Conservation (phyloP, 1,140 invertebrate genomes). For the Drosophila tropicalis region DNA sequence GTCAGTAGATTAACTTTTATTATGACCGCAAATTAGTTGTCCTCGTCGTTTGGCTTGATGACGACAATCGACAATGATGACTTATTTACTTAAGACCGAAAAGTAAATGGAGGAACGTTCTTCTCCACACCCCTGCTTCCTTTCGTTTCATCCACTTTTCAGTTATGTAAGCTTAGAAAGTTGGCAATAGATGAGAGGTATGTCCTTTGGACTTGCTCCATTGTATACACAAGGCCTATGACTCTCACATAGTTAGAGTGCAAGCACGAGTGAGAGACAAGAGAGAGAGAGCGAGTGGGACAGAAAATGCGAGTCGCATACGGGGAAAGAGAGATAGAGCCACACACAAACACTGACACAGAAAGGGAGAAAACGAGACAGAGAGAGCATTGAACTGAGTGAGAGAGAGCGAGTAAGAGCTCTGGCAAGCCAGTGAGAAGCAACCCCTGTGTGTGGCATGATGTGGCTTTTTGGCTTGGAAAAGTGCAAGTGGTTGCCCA, state of each 20-base stretch:
- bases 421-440: slow-evolving; percentile 28
- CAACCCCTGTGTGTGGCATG: slow-evolving; percentile 59
- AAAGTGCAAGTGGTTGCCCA: slow-evolving; percentile 65
- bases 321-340: slow-evolving; percentile 8
- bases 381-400: too few species aligned
- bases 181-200: slow-evolving; percentile 13
- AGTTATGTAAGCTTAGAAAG: slow-evolving; percentile 59
- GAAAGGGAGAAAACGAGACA: slow-evolving; percentile 21
- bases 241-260: slow-evolving; percentile 13
- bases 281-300: neutral
- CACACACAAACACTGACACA: slow-evolving; percentile 18
- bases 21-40: slow-evolving; percentile 83
- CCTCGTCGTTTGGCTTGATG: slow-evolving; percentile 72
- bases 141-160: neutral
- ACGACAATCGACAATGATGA: slow-evolving; percentile 81
- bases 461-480: slow-evolving; percentile 49
- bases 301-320: slow-evolving; percentile 3
- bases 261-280: neutral
- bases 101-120: slow-evolving; percentile 39
- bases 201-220: slow-evolving; percentile 66
- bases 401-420: slow-evolving; percentile 18
- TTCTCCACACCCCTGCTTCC: neutral
- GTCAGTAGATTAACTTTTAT: slow-evolving; percentile 83
- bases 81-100: slow-evolving; percentile 67
- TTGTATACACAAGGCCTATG: slow-evolving; percentile 44